phyloP scores from a whole-genome alignment of 2,888 invertebrate genomes.

The Galerucella pusilla region DNA sequence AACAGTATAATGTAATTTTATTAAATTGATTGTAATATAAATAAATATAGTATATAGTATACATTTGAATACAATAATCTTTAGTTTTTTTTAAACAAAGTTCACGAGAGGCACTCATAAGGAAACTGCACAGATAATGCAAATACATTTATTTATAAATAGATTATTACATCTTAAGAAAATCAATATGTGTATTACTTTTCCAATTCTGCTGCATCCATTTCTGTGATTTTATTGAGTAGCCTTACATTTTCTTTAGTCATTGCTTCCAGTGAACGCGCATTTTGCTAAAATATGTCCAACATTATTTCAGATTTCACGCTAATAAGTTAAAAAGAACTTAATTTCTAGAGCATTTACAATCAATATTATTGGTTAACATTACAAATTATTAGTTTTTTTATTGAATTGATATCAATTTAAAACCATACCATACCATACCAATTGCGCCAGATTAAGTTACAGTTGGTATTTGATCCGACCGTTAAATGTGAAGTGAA shows the following conservation, averaged over 20 bases:
- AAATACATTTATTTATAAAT: background rate
- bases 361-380: no score
- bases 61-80: no score
- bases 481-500: no score
- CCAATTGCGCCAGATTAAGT: no score
- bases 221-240: constrained; percentile 51
- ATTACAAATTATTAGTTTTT: no score
- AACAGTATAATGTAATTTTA: constrained; percentile 21
- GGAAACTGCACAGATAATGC: background rate
- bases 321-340: no score
- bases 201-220: constrained; percentile 13
- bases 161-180: background rate
- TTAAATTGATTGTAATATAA: background rate
- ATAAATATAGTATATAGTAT: background rate
- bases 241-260: constrained; percentile 61
- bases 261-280: constrained; percentile 66
- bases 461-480: no score
- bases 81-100: no score
- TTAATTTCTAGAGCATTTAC: no score
- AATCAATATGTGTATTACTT: background rate
- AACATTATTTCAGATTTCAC: constrained; percentile 4
- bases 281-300: constrained; percentile 56
- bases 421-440: no score
- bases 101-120: background rate
- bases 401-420: no score